Conservation (phyloP, 2,113 vertebrate genomes). For the Rhabdornis inornatus region DNA sequence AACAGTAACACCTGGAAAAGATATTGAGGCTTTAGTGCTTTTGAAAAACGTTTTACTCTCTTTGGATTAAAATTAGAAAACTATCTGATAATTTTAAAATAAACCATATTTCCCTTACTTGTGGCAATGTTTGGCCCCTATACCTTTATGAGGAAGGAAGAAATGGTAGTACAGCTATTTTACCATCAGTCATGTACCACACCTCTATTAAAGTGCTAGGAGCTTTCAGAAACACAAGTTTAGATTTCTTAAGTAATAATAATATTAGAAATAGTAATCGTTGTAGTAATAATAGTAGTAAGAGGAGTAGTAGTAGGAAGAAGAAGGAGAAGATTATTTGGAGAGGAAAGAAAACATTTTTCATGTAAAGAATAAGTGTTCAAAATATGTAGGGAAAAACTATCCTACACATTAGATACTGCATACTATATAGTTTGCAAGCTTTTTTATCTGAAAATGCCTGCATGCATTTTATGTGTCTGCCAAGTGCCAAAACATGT, state of each 20-base stretch:
- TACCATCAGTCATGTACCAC: neutral
- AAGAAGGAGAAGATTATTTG: neutral
- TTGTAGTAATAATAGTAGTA: accelerated
- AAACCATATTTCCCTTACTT: neutral
- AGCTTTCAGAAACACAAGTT: neutral
- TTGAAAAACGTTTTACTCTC: neutral
- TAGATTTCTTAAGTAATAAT: neutral
- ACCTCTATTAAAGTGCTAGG: neutral
- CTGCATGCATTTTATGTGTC: neutral
- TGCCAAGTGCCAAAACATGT: neutral
- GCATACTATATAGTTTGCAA: neutral
- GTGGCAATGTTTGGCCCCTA: neutral
- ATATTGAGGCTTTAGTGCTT: neutral
- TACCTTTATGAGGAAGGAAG: neutral
- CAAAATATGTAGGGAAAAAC: neutral
- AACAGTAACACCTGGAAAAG: neutral
- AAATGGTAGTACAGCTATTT: neutral
- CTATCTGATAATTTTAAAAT: neutral
- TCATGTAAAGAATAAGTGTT: neutral
- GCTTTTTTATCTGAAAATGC: neutral
- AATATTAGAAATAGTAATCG: accelerated
- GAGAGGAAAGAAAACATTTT: neutral
- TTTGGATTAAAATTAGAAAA: neutral
- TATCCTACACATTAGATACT: neutral
- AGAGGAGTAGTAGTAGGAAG: neutral